A percentile compares a stretch with the other conserved stretches of the same genome.
phyloP scores from a whole-genome alignment of 2,113 vertebrate genomes.

The Pristiophorus japonicus region DNA sequence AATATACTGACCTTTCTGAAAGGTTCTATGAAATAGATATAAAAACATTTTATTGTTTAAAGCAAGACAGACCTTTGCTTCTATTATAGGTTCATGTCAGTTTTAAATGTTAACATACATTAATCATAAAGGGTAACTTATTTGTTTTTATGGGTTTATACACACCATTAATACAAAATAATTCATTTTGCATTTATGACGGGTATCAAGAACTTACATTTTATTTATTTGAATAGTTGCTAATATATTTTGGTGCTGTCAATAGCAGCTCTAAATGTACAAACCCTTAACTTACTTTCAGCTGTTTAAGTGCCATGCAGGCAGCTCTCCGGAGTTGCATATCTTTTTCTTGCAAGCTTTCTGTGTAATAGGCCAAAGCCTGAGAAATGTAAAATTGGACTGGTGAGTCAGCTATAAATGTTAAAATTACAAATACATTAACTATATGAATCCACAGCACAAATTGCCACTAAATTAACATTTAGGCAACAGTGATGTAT shows the following conservation, averaged over 20 bases:
- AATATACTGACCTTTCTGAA: background rate
- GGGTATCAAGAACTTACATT: background rate
- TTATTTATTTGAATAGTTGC: background rate
- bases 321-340: slow-evolving; percentile 64
- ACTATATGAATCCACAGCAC: background rate
- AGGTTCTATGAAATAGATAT: background rate
- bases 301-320: slow-evolving; percentile 77
- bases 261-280: background rate
- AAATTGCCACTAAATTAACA: background rate
- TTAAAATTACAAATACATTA: background rate
- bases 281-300: slow-evolving; percentile 62
- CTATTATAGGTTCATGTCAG: background rate
- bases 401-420: background rate
- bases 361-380: slow-evolving; percentile 78
- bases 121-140: background rate
- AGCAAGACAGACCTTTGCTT: background rate
- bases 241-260: background rate
- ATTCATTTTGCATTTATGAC: background rate
- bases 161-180: background rate
- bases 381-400: slow-evolving; percentile 43
- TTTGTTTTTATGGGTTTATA: background rate
- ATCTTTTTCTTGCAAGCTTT: slow-evolving; percentile 55
- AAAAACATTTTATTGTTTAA: background rate
- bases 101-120: slow-evolving; percentile 45
- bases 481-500: background rate